phyloP scores from a whole-genome alignment of 2,797 vertebrate species.

The Bradypodion ventrale region DNA sequence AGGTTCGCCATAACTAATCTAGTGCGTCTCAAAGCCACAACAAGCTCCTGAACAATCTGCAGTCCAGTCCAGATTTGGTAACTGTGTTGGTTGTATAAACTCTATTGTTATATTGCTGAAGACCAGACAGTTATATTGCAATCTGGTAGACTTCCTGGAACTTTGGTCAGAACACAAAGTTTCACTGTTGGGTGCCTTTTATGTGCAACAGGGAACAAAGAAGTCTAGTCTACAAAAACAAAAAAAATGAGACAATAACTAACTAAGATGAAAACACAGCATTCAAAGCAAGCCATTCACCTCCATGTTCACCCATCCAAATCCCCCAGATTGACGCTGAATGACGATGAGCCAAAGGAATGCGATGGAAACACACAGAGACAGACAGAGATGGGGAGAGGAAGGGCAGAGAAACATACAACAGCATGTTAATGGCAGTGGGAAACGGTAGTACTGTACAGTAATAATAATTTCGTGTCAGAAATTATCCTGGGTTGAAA shows the following conservation, averaged over 20 bases:
- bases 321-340: conserved; percentile 58
- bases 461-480: no score
- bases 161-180: not conserved
- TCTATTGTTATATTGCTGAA: not conserved
- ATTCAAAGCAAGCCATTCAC: conserved; percentile 53
- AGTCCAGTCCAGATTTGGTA: conserved; percentile 28
- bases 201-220: conserved; percentile 6
- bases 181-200: not conserved
- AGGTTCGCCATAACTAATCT: no score
- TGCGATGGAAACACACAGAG: not conserved
- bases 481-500: no score
- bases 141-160: not conserved
- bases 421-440: conserved; percentile 35
- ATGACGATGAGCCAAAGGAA: conserved; percentile 33
- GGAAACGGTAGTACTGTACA: conserved; percentile 31
- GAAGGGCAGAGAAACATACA: not conserved
- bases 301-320: conserved; percentile 65
- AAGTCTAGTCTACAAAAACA: conserved; percentile 31
- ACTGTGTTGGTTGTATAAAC: conserved; percentile 34
- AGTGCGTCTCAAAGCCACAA: not conserved
- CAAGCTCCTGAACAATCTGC: not conserved
- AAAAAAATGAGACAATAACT: conserved; percentile 39
- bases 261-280: not conserved
- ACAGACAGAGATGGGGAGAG: not conserved
- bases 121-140: not conserved